Base-by-base conservation (phyloP, 2,113 vertebrate species). In the Dolichotis patagonum region DNA sequence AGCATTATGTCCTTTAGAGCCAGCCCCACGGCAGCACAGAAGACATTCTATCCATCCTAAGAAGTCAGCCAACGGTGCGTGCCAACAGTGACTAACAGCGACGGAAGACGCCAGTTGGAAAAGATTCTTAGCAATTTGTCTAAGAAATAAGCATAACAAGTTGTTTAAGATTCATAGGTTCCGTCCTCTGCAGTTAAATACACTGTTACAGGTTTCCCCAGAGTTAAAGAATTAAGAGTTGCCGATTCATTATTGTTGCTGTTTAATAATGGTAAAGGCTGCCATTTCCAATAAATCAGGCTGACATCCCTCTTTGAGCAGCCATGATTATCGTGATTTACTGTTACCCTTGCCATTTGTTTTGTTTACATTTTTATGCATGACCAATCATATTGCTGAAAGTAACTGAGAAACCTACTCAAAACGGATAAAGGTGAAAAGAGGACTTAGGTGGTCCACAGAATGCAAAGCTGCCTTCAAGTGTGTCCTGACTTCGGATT, bases 51-150 rank as follows among this genome's bases (percentile, higher is more conserved):
- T 24, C 26, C 30, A 35, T 26, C 77, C 35, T 58, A 77, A 84
- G 80, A 82, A 90, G 28, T n/a, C 92, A 93, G 60, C 62, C 69
- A 84, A 62, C 12, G 7, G 83, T 67, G 8, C n/a, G 30, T 81
- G 35, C 38, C 30, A 83, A 17, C 43, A 88, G 75, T 67, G 52
- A 58, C 88, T 49, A 54, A 28, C 35, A 80, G 41, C 52, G 58
- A 38, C 71, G 49, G 46, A 54, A 67, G 49, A 54, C 52, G 46
- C 49, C 49, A 90, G 62, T 73, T 75, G 77, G 46, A 95, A 94
- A 22, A 54, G 62, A 91, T 86, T 92, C 82, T 82, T 71, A 75
- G n/a, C 90, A 54, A 41, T 92, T 95, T 58, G n/a, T 49, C 80
- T 95, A 49, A 82, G 43, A 65, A 92, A 77, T 5, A 32, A 19